Evolutionary conservation across 2,113 vertebrate genomes (phyloP).

Genomic region (Fregetta grallaria): DNA sequence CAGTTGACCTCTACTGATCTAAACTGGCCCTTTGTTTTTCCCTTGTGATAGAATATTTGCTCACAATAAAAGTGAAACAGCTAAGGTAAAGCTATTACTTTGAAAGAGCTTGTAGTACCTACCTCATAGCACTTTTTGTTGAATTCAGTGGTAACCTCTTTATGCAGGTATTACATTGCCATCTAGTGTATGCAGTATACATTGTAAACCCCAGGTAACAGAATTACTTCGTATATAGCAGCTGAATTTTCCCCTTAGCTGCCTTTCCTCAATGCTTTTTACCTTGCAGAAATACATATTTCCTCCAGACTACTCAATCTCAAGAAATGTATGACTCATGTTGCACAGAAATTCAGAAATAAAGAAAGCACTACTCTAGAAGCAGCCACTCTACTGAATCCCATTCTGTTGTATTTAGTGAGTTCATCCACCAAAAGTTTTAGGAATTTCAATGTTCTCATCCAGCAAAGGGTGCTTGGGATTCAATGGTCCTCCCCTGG

Average conservation of each 20-base stretch:
- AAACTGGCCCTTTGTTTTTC: neutral
- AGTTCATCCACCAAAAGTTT: neutral
- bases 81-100: neutral
- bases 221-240: neutral
- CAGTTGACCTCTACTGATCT: neutral
- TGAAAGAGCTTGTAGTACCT: neutral
- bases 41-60: neutral
- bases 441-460: neutral
- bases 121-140: neutral
- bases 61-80: neutral
- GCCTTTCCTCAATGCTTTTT: neutral
- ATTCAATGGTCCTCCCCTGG: neutral
- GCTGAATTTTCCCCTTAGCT: neutral
- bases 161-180: conserved; percentile 54
- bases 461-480: neutral
- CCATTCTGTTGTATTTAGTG: neutral
- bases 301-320: neutral
- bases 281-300: neutral
- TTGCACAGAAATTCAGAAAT: neutral
- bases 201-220: neutral
- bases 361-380: neutral
- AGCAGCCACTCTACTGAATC: neutral
- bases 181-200: conserved; percentile 53
- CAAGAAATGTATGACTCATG: fast-evolving
- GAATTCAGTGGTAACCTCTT: neutral